Base-by-base conservation (phyloP, 2,888 invertebrate genomes). In the Furcula furcula region DNA sequence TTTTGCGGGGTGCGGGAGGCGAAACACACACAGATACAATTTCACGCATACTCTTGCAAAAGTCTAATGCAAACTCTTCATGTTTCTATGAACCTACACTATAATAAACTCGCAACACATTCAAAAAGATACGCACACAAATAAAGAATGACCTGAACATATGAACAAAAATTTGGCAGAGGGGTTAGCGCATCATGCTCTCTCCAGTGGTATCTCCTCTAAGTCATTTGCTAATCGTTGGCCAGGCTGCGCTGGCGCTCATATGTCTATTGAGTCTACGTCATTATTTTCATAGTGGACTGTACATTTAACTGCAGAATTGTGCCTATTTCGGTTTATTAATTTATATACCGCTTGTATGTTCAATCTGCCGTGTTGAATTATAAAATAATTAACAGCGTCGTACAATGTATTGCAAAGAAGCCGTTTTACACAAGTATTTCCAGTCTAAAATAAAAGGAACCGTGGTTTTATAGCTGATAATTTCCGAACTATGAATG, bases 401-500 rank as follows among this genome's bases (percentile, higher is more conserved):
- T 38, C 46, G 40, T 61, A 75, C 74, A 72, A 64, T 69, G 73
- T 74, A 58, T 57, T 36, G 40, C 29, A 19, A 52, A 44, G 61
- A 58, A 67, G 63, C 60, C 57, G 68, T 73, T 76, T 73, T 71
- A 69, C 69, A 73, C 69, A 70, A 75, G 67, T 68, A 70, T 70
- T 69, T 72, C 70, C 66, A 69, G 68, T 68, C 67, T 71, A 72
- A 66, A 82, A 81, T 79, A 83, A 84, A 79, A 80, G 69, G 71
- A 71, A 73, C 70, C 51, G 56, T 62, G 65, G 66, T 74, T 86
- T 85, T 86, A 86, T 85, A 78, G 78, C 76, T 79, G 84, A 86
- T 86, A 86, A 87, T 86, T 83, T 86, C 70, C 76, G 77, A 84
- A 84, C 82, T 85, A 83, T 76, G 79, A 83, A 84, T 81, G 76